Base-by-base conservation (phyloP, 2,888 invertebrate genomes). In the Heliconius aoede region DNA sequence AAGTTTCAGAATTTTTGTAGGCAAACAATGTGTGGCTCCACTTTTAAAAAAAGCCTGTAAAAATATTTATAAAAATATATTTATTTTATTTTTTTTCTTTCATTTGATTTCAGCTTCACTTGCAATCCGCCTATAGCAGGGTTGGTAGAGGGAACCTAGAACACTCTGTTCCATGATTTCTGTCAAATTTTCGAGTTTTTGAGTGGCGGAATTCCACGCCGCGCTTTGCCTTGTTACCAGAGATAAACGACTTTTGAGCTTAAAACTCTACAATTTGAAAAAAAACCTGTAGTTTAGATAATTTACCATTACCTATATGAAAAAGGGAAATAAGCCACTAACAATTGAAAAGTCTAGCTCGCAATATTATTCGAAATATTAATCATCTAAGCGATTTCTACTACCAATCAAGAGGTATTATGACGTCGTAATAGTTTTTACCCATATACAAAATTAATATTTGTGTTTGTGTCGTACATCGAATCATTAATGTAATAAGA, bases 1-100 rank as follows among this genome's bases (percentile, higher is more conserved):
- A 15, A 69, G 30, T 46, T 55, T 69, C 51, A 51, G n/a, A 30
- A 11, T 69, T 51, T 69, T 51, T 30, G 28, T 64, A 24, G n/a
- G n/a, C 1, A 28, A 8, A 28, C 30, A 55, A 55, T 51, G 21
- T 36, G 46, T 51, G 13, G 21, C 30, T 30, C 51, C 21, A 46
- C 3, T 7, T 64, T 64, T 64, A 4, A n/a, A 32, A 24, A 36
- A 36, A 2, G 24, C 15, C n/a, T 13, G 13, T 62, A 7, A 30
- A 30, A 62, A 62, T 18, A 46, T 46, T 4, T 18, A 40, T 40
- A 40, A 1, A 13, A 13, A 36, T 36, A 36, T 36, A 36, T 36
- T 3, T 11, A 5, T 13, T 40, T 40, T 13, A n/a, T n/a, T n/a
- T n/a, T n/a, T n/a, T n/a, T n/a, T n/a, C n/a, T n/a, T n/a, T n/a